Evolutionary conservation across 1,140 invertebrate species (phyloP).

Genomic region (Periplaneta americana): DNA sequence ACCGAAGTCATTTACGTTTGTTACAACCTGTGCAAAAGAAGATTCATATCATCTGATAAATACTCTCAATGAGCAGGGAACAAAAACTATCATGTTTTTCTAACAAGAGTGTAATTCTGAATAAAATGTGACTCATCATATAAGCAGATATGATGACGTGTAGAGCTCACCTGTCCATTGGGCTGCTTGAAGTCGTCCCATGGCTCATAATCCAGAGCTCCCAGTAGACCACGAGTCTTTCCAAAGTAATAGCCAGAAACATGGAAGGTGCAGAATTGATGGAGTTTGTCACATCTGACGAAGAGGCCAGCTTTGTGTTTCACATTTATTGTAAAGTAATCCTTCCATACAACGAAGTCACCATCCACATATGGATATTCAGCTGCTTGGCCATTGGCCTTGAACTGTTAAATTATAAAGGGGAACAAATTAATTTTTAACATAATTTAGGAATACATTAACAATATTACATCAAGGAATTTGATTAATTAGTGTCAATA

Average conservation of each 20-base stretch:
- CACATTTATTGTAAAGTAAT: slow-evolving; percentile 30
- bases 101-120: not conserved
- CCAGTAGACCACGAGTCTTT: slow-evolving; percentile 77
- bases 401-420: slow-evolving; percentile 1
- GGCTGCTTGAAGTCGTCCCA: slow-evolving; percentile 74
- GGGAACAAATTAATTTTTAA: not conserved
- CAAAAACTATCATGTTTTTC: not conserved
- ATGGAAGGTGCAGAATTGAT: slow-evolving; percentile 56
- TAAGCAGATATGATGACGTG: slow-evolving; percentile 6
- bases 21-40: slow-evolving; percentile 46
- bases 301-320: slow-evolving; percentile 42
- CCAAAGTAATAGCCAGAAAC: slow-evolving; percentile 77
- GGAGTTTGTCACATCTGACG: slow-evolving; percentile 44
- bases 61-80: not conserved
- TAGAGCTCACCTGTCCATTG: slow-evolving; percentile 59
- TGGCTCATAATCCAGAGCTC: slow-evolving; percentile 81
- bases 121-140: not conserved
- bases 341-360: slow-evolving; percentile 36
- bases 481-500: not conserved
- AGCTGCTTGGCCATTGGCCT: slow-evolving; percentile 41
- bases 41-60: slow-evolving; percentile 8
- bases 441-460: not conserved
- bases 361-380: slow-evolving; percentile 38
- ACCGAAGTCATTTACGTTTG: slow-evolving; percentile 53
- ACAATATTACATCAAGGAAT: not conserved